These are phyloP conservation scores for Drosophila subquinaria DNA, from an alignment of 2,888 invertebrate genomes.

Conservation along the genomic window DNA sequence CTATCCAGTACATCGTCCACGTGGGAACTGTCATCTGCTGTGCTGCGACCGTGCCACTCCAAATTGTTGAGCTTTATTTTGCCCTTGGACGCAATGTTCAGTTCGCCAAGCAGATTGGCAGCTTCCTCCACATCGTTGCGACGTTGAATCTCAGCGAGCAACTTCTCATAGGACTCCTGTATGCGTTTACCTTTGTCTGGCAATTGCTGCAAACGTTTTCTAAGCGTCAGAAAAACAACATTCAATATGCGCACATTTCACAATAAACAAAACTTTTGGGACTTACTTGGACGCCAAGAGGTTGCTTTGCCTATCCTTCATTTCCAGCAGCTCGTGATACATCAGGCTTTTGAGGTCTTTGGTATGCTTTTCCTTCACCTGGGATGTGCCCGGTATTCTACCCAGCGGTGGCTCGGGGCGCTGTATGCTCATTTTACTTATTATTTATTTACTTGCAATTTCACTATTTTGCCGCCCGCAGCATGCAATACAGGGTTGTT, in stretches of 20 bases:
- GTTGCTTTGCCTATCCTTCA: constrained; percentile 81
- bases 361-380: constrained; percentile 70
- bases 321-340: constrained; percentile 79
- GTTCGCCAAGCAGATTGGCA: constrained; percentile 79
- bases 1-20: constrained; percentile 81
- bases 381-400: constrained; percentile 75
- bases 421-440: constrained; percentile 21
- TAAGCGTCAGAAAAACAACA: constrained; percentile 35
- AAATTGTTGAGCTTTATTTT: constrained; percentile 74
- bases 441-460: constrained; percentile 16
- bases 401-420: constrained; percentile 56
- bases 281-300: constrained; percentile 83
- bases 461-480: constrained; percentile 3
- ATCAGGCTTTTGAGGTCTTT: constrained; percentile 78
- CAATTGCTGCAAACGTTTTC: constrained; percentile 71
- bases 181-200: constrained; percentile 85
- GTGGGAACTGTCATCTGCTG: constrained; percentile 42
- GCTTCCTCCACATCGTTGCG: constrained; percentile 82
- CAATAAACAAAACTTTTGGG: not conserved
- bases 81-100: constrained; percentile 83
- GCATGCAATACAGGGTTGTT: not conserved
- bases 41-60: constrained; percentile 80
- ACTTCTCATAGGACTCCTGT: constrained; percentile 76
- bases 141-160: constrained; percentile 77
- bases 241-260: not conserved